Conservation (phyloP, 1,140 invertebrate genomes). For the Harlomillsia oculata region DNA sequence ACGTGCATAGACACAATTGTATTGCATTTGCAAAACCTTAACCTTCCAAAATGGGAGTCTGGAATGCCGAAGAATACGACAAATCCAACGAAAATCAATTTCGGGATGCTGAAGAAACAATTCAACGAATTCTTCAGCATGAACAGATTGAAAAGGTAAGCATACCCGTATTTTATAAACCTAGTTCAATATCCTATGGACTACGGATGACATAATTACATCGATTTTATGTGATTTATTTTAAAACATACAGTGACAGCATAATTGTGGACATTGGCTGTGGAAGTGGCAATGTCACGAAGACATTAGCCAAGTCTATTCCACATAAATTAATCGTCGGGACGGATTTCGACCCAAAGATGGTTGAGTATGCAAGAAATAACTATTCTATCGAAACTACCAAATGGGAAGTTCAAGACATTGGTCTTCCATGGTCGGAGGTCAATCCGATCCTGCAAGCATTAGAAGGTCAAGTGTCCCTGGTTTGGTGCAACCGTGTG, state of each 20-base stretch:
- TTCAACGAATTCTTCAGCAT: background rate
- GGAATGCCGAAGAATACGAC: background rate
- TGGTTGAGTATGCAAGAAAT: slow-evolving; percentile 8
- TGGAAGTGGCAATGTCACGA: slow-evolving; percentile 7
- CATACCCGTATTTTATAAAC: too few species aligned
- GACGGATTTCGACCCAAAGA: background rate
- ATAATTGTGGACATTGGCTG: slow-evolving; percentile 17
- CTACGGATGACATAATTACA: too few species aligned
- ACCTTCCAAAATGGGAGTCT: background rate
- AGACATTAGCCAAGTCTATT: background rate
- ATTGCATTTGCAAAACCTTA: too few species aligned
- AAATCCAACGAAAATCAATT: background rate
- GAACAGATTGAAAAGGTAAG: too few species aligned
- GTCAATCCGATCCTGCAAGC: background rate
- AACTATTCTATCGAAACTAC: background rate
- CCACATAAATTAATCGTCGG: background rate
- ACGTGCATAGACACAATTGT: too few species aligned
- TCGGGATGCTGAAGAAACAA: background rate
- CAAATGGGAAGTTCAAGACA: slow-evolving; percentile 2
- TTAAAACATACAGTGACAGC: too few species aligned
- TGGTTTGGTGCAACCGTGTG: slow-evolving; percentile 9
- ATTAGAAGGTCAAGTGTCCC: slow-evolving; percentile 5
- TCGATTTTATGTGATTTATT: too few species aligned
- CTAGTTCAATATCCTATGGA: too few species aligned
- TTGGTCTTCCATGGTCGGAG: slow-evolving; percentile 2